phyloP scores from a whole-genome alignment of 1,140 invertebrate genomes.

The Drosophila baimaii region DNA sequence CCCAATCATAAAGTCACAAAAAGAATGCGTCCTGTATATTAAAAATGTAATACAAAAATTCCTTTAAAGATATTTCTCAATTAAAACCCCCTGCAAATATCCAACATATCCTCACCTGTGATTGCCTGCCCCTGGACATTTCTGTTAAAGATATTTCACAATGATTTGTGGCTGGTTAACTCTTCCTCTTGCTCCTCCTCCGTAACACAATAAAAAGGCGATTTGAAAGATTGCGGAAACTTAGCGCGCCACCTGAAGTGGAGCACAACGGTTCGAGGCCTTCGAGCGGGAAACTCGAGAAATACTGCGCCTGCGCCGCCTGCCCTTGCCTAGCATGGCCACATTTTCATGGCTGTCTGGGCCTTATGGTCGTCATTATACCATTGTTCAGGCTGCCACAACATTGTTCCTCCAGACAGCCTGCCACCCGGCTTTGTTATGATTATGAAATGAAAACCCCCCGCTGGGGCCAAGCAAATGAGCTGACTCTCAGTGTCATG shows the following conservation, averaged over 20 bases:
- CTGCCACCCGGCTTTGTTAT: slow-evolving; percentile 54
- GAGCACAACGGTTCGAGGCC: slow-evolving; percentile 25
- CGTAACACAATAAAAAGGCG: slow-evolving; percentile 32
- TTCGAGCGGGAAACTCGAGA: slow-evolving; percentile 40
- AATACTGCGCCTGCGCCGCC: slow-evolving; percentile 24
- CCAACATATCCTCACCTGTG: background rate
- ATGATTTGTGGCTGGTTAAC: slow-evolving; percentile 41
- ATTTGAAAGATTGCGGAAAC: slow-evolving; percentile 42
- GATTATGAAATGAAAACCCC: slow-evolving; percentile 72
- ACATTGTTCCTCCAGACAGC: slow-evolving; percentile 60
- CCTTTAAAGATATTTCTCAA: background rate
- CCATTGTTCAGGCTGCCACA: slow-evolving; percentile 19
- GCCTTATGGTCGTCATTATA: slow-evolving; percentile 14
- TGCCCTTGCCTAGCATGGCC: slow-evolving; percentile 16
- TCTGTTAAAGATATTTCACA: slow-evolving; percentile 25
- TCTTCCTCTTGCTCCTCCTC: background rate
- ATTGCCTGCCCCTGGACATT: slow-evolving; percentile 8
- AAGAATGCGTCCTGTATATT: no score
- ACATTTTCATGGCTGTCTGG: slow-evolving; percentile 42
- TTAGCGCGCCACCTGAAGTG: slow-evolving; percentile 38
- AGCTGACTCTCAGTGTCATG: slow-evolving; percentile 52
- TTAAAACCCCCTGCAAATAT: background rate
- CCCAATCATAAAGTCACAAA: no score
- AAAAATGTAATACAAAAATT: no score
- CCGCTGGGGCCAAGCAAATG: slow-evolving; percentile 13